phyloP scores from a whole-genome alignment of 1,140 invertebrate genomes.

The Branchinecta lindahli region DNA sequence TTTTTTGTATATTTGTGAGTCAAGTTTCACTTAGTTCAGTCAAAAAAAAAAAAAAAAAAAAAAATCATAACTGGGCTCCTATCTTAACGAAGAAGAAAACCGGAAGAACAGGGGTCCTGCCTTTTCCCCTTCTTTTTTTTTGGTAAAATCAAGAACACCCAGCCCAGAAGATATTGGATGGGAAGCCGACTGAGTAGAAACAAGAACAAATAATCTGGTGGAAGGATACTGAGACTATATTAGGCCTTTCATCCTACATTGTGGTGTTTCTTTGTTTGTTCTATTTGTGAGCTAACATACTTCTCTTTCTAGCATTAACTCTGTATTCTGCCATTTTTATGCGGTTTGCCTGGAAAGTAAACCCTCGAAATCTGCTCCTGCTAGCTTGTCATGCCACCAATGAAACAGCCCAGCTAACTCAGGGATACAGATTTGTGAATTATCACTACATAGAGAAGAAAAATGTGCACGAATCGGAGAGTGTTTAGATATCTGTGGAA shows the following conservation, averaged over 20 bases:
- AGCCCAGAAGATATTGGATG: no score
- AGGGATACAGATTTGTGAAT: conserved; percentile 57
- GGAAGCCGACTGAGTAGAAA: no score
- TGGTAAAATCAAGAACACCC: no score
- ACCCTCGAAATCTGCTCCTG: conserved; percentile 83
- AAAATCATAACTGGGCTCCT: no score
- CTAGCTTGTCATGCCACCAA: conserved; percentile 95
- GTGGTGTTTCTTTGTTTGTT: conserved; percentile 31
- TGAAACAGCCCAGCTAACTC: conserved; percentile 71
- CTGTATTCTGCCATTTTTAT: conserved; percentile 89
- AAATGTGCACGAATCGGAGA: conserved; percentile 16
- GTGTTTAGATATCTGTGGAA: conserved; percentile 11
- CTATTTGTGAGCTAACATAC: conserved; percentile 24
- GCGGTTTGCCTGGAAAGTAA: conserved; percentile 87
- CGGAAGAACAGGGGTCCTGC: no score
- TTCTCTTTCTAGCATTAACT: conserved; percentile 51
- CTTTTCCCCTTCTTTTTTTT: no score
- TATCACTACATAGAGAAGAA: conserved; percentile 43
- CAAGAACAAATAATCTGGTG: no score
- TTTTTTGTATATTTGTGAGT: no score
- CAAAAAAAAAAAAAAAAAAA: no score
- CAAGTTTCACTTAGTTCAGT: no score
- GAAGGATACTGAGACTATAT: conserved; percentile 14
- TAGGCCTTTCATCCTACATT: conserved; percentile 24
- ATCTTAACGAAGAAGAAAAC: no score